These are phyloP conservation scores for Asteroscopus sphinx DNA, from an alignment of 2,888 invertebrate genomes.

Conservation along the genomic window DNA sequence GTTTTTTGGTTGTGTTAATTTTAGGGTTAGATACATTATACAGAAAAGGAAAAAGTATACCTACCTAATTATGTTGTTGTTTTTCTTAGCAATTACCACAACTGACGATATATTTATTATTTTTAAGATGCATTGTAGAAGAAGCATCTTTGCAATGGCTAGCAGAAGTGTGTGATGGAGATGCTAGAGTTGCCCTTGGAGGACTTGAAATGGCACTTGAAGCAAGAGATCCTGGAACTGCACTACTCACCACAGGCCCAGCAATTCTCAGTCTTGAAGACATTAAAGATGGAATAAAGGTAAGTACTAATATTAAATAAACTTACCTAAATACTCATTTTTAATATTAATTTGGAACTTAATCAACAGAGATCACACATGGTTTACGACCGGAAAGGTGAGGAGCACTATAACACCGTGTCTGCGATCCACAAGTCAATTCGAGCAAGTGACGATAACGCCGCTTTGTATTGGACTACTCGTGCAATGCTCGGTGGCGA, in stretches of 20 bases:
- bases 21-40: too few species aligned
- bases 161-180: slow-evolving; percentile 94
- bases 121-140: slow-evolving; percentile 82
- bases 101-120: neutral
- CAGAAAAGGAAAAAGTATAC: too few species aligned
- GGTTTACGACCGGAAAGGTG: slow-evolving; percentile 94
- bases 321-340: neutral
- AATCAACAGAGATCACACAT: slow-evolving; percentile 92
- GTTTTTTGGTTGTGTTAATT: slow-evolving; percentile 11
- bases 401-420: slow-evolving; percentile 95
- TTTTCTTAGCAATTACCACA: too few species aligned
- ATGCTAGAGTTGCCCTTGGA: slow-evolving; percentile 94
- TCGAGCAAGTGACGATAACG: slow-evolving; percentile 94
- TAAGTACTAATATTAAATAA: slow-evolving; percentile 55
- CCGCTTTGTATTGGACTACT: slow-evolving; percentile 95
- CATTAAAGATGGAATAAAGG: slow-evolving; percentile 93
- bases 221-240: slow-evolving; percentile 78
- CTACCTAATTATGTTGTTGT: too few species aligned
- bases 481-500: slow-evolving; percentile 95
- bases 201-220: slow-evolving; percentile 93
- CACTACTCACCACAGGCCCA: slow-evolving; percentile 67
- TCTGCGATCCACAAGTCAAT: slow-evolving; percentile 96
- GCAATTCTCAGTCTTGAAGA: slow-evolving; percentile 90
- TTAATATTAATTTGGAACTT: neutral
- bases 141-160: slow-evolving; percentile 92